phyloP scores from a whole-genome alignment of 2,888 invertebrate genomes.

The Ligdia adustata region DNA sequence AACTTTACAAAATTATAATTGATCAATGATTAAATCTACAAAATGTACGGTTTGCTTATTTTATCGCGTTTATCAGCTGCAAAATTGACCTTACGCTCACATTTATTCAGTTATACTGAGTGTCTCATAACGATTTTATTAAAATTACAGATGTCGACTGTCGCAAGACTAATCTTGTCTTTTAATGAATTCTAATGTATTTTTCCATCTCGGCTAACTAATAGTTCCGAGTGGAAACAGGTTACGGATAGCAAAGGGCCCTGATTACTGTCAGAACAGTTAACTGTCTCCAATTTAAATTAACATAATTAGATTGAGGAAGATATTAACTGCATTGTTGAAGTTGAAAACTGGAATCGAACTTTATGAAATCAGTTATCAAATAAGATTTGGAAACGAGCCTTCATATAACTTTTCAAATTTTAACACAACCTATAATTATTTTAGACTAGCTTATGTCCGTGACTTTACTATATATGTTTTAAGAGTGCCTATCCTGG shows the following conservation, averaged over 20 bases:
- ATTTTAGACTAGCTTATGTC: too few relatives aligned
- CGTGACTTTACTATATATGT: too few relatives aligned
- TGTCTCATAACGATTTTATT: neutral
- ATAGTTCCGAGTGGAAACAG: conserved; percentile 5
- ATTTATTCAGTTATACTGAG: neutral
- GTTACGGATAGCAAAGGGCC: conserved; percentile 3
- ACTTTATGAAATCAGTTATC: too few relatives aligned
- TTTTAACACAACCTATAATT: too few relatives aligned
- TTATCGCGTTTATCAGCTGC: neutral
- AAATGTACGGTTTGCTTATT: neutral
- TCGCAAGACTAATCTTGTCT: conserved; percentile 5
- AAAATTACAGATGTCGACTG: neutral
- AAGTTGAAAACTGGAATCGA: conserved; percentile 3
- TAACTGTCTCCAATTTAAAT: conserved; percentile 15
- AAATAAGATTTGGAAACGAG: too few relatives aligned
- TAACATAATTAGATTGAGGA: conserved; percentile 11
- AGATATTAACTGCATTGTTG: conserved; percentile 2
- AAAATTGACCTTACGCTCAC: neutral
- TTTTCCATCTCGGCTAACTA: conserved; percentile 8
- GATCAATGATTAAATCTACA: too few relatives aligned
- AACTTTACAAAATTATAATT: too few relatives aligned
- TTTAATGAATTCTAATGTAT: conserved; percentile 7
- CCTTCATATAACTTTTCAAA: too few relatives aligned
- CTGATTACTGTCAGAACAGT: conserved; percentile 10
- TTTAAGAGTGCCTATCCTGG: too few relatives aligned